phyloP scores from a whole-genome alignment of 2,888 invertebrate genomes.

The Tuberolachnus salignus region DNA sequence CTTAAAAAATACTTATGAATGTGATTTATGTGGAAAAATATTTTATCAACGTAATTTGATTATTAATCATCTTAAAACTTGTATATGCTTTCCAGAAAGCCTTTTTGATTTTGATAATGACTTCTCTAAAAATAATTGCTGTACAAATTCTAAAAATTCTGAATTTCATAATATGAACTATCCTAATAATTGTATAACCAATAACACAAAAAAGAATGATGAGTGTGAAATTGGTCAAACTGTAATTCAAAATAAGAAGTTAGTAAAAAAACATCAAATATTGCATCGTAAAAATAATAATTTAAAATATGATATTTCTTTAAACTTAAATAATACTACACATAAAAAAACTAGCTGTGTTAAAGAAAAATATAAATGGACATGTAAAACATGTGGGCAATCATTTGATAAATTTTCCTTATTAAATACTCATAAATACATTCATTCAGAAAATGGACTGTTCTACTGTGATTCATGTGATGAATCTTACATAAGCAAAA shows the following conservation, averaged over 20 bases:
- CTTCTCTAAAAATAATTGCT: not conserved
- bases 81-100: constrained; percentile 42
- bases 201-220: not conserved
- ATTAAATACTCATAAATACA: constrained; percentile 7
- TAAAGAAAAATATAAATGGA: constrained; percentile 19
- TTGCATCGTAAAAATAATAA: constrained; percentile 15
- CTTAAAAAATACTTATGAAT: not conserved
- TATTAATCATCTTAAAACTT: constrained; percentile 40
- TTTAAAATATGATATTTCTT: not conserved
- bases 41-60: constrained; percentile 4
- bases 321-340: not conserved
- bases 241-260: not conserved
- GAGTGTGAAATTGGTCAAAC: not conserved
- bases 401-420: not conserved
- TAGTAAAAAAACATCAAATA: not conserved
- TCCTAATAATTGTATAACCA: not conserved
- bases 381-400: constrained; percentile 11
- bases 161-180: not conserved
- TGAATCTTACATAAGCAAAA: not conserved
- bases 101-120: not conserved
- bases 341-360: not conserved
- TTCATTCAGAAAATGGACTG: constrained; percentile 13
- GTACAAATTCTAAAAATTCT: not conserved
- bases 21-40: constrained; percentile 36
- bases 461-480: not conserved